Base-by-base conservation (phyloP, 2,888 invertebrate genomes). In the Troglohyphantes excavatus region DNA sequence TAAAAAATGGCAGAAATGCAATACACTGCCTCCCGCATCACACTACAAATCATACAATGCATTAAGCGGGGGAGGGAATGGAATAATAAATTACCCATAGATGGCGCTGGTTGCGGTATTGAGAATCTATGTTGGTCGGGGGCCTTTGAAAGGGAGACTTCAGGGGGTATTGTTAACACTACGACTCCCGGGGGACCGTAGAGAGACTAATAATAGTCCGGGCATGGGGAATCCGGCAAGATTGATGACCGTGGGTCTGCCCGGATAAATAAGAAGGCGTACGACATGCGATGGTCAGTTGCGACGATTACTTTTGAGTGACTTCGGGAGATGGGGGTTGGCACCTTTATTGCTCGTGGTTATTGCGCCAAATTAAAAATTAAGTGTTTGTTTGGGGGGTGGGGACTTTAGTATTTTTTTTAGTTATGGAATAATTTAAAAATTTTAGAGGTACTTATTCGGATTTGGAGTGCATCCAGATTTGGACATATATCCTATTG, bases 41-140 rank as follows among this genome's bases (percentile, higher is more conserved):
- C 72, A 82, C 83, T 73, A 83, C 83, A 83, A 83, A 83, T 83
- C 83, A 83, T 73, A 83, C 61, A 83, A 73, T 73, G 73, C 83
- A 83, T 83, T 83, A 83, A 83, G 65, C 33, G 61, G 83, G 46
- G 26, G 19, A 46, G 46, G 43, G 72, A 73, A 70, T 61, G 33
- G 73, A 83, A 83, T 83, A 83, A 83, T 83, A 83, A 83, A 83
- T 83, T 73, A 73, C 83, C 46, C 61, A 61, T 83, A 83, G 83
- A 83, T 83, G 83, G 83, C 83, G 83, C 73, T 83, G 59, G 46
- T 53, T 43, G 59, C 29, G 27, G 76, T 81, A 46, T 53, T 81
- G 68, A 53, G 81, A 33, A 68, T 81, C 81, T 53, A 53, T 81
- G 70, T 53, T 53, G 13, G 53, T 39, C 21, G 70, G 70, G 27